These are phyloP conservation scores for Steinernema scapterisci DNA, from an alignment of 2,888 invertebrate species.

Conservation along the genomic window DNA sequence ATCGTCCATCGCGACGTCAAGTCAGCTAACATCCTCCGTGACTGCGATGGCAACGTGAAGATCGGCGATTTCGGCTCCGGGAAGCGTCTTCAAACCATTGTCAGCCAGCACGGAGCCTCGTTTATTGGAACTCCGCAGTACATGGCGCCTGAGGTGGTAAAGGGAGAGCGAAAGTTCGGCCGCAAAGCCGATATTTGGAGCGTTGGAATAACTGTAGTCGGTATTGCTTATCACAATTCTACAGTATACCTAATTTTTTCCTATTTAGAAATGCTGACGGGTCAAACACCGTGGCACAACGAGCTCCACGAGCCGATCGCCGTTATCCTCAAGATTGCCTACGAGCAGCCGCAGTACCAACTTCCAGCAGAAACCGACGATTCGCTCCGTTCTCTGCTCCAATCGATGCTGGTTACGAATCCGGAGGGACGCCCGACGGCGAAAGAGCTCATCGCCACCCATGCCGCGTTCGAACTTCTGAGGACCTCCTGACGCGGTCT, in stretches of 20 bases:
- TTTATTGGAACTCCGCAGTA: conserved; percentile 57
- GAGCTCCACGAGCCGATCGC: conserved; percentile 44
- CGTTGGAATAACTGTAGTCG: conserved; percentile 53
- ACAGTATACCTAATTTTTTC: not conserved
- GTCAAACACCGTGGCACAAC: conserved; percentile 52
- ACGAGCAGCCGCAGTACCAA: conserved; percentile 37
- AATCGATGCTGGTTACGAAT: conserved; percentile 40
- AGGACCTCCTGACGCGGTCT: not conserved
- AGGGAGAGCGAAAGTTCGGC: conserved; percentile 45
- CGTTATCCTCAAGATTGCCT: conserved; percentile 46
- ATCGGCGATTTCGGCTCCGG: conserved; percentile 71
- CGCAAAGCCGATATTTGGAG: conserved; percentile 61
- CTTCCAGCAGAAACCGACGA: conserved; percentile 35
- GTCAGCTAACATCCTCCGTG: conserved; percentile 71
- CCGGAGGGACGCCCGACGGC: conserved; percentile 45
- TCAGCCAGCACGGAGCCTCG: conserved; percentile 48
- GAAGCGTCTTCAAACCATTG: conserved; percentile 69
- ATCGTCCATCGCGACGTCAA: conserved; percentile 63
- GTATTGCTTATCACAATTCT: not conserved
- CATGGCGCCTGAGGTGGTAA: conserved; percentile 54
- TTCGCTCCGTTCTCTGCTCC: conserved; percentile 35
- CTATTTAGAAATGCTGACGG: conserved; percentile 48
- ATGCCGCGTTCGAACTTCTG: conserved; percentile 3
- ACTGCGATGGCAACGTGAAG: conserved; percentile 70
- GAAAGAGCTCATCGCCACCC: conserved; percentile 35